These are phyloP conservation scores for Hypolimnas misippus DNA, from an alignment of 2,888 invertebrate species.

Conservation along the genomic window DNA sequence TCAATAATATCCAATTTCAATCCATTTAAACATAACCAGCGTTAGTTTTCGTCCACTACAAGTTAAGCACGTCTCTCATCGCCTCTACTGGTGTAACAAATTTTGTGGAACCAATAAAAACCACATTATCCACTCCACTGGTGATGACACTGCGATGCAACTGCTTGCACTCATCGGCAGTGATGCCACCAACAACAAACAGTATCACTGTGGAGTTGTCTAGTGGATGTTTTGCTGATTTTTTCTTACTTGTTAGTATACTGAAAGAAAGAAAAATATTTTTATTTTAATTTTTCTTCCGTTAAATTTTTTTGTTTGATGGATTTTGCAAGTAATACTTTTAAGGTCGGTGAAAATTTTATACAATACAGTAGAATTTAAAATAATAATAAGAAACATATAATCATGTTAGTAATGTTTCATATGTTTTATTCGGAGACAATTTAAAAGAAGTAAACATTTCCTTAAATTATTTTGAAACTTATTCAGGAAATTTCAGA, in stretches of 20 bases:
- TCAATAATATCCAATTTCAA: too few relatives aligned
- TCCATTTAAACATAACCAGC: not conserved
- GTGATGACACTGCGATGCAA: conserved; percentile 76
- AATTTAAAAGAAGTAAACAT: too few relatives aligned
- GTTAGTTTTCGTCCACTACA: conserved; percentile 43
- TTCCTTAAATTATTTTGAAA: too few relatives aligned
- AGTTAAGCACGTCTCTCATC: conserved; percentile 61
- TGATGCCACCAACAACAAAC: conserved; percentile 87
- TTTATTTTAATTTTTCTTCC: too few relatives aligned
- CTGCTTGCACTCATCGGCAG: conserved; percentile 85
- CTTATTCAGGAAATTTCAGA: too few relatives aligned
- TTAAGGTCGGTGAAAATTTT: too few relatives aligned
- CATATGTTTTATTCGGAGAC: too few relatives aligned
- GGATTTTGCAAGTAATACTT: too few relatives aligned
- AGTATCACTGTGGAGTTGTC: conserved; percentile 86
- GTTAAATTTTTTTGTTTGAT: too few relatives aligned
- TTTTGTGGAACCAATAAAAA: conserved; percentile 70
- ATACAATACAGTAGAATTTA: too few relatives aligned
- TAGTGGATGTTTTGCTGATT: conserved; percentile 79
- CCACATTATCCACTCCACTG: conserved; percentile 72
- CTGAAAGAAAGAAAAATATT: conserved; percentile 61
- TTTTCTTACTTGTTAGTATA: conserved; percentile 82
- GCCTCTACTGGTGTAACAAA: conserved; percentile 70
- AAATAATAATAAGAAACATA: too few relatives aligned
- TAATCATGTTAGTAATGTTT: too few relatives aligned